Evolutionary conservation across 37 sponge, comb jelly and placozoan species (phyloP).

Genomic region (Geodia barretti): DNA sequence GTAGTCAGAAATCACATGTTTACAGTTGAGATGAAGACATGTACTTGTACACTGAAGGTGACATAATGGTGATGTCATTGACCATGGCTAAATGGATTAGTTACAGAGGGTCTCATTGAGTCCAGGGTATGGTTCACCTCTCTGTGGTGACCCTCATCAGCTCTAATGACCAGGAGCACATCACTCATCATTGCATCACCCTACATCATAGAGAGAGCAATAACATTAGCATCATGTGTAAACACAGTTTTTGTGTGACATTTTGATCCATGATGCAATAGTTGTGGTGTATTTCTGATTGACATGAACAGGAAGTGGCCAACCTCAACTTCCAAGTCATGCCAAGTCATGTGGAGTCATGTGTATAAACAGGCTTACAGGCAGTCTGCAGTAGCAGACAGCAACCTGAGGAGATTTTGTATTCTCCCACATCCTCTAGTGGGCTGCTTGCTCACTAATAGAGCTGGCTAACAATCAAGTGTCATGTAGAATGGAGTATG

Average conservation of each 20-base stretch:
- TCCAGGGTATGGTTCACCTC: constrained; percentile 88
- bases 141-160: constrained; percentile 93
- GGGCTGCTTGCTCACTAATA: too few relatives aligned
- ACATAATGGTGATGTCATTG: too few relatives aligned
- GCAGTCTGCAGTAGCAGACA: constrained; percentile 75
- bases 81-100: constrained; percentile 72
- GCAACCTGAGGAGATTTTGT: constrained; percentile 75
- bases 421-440: constrained; percentile 73
- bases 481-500: too few relatives aligned
- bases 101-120: constrained; percentile 35
- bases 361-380: constrained; percentile 51
- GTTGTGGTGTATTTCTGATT: background rate
- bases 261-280: too few relatives aligned
- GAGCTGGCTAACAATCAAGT: too few relatives aligned
- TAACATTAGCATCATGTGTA: too few relatives aligned
- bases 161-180: constrained; percentile 87
- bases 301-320: background rate
- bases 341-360: background rate
- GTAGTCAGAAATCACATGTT: too few relatives aligned
- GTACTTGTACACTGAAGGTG: too few relatives aligned
- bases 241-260: too few relatives aligned
- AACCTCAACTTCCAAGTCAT: background rate
- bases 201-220: constrained; percentile 24
- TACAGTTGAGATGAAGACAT: too few relatives aligned
- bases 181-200: constrained; percentile 91